Percentiles rank a stretch among this genome's conserved stretches.
These are phyloP conservation scores for Chionoecetes opilio DNA, from an alignment of 1,140 invertebrate genomes.

Conservation along the genomic window DNA sequence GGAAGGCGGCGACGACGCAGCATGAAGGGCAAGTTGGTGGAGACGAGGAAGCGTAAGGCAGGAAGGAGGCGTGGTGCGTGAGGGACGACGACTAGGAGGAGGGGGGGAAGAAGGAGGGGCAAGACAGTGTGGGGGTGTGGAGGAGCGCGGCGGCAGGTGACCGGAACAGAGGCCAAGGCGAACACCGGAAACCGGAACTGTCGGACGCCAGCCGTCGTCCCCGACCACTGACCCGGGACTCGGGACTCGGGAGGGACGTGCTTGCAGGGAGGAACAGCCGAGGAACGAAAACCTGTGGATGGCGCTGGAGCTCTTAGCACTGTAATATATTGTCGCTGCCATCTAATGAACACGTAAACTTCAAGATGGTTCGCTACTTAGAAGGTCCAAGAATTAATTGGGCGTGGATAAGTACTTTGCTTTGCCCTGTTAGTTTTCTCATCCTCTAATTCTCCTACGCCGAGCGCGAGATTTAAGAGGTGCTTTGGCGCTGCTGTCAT, in stretches of 20 bases:
- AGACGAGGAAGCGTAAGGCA: neutral
- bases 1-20: neutral
- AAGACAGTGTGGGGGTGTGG: neutral
- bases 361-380: neutral
- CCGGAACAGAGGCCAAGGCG: slow-evolving; percentile 12
- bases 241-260: neutral
- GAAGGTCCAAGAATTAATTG: neutral
- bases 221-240: neutral
- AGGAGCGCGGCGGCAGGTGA: neutral
- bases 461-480: neutral
- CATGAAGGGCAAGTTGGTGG: neutral
- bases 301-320: neutral
- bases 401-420: neutral
- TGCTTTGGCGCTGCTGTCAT: too few relatives aligned
- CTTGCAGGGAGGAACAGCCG: neutral
- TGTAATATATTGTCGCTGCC: neutral
- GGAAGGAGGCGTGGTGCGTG: too few relatives aligned
- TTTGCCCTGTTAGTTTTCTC: neutral
- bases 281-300: neutral
- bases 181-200: slow-evolving; percentile 14
- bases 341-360: slow-evolving; percentile 9
- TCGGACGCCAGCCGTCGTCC: neutral
- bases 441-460: neutral
- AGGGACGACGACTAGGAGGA: too few relatives aligned
- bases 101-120: neutral